Evolutionary conservation across 92 coral and sea anemone species (phyloP).

Genomic region (Bergia sp.): DNA sequence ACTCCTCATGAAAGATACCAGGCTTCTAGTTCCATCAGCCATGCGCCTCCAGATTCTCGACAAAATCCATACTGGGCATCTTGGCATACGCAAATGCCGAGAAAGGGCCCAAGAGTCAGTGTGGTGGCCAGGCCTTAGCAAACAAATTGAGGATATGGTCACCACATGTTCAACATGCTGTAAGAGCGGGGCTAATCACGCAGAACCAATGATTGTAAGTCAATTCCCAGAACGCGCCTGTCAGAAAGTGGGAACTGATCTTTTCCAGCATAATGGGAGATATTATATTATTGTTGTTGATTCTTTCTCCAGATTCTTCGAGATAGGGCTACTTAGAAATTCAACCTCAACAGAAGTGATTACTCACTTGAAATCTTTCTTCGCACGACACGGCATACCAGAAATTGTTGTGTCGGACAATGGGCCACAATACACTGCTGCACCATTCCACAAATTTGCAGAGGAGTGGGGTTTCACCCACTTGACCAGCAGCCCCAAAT

Average conservation of each 20-base stretch:
- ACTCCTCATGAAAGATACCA: slow-evolving; percentile 53
- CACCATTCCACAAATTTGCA: slow-evolving; percentile 41
- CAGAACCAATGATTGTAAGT: slow-evolving; percentile 13
- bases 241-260: slow-evolving; percentile 20
- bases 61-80: neutral
- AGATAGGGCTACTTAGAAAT: neutral
- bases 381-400: slow-evolving; percentile 38
- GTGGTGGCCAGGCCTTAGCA: slow-evolving; percentile 46
- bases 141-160: slow-evolving; percentile 44
- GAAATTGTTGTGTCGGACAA: slow-evolving; percentile 28
- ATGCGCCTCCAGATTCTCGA: neutral
- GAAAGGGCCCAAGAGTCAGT: slow-evolving; percentile 25
- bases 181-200: neutral
- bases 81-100: neutral
- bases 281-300: neutral
- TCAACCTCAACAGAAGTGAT: slow-evolving; percentile 10
- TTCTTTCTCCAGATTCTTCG: slow-evolving; percentile 31
- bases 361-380: slow-evolving; percentile 33
- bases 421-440: slow-evolving; percentile 24
- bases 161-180: slow-evolving; percentile 23
- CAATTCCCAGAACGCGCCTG: slow-evolving; percentile 29
- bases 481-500: slow-evolving; percentile 44
- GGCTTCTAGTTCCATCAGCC: neutral
- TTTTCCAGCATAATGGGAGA: neutral
- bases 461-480: slow-evolving; percentile 50